phyloP scores from a whole-genome alignment of 1,140 invertebrate genomes.

The Ephestia elutella region DNA sequence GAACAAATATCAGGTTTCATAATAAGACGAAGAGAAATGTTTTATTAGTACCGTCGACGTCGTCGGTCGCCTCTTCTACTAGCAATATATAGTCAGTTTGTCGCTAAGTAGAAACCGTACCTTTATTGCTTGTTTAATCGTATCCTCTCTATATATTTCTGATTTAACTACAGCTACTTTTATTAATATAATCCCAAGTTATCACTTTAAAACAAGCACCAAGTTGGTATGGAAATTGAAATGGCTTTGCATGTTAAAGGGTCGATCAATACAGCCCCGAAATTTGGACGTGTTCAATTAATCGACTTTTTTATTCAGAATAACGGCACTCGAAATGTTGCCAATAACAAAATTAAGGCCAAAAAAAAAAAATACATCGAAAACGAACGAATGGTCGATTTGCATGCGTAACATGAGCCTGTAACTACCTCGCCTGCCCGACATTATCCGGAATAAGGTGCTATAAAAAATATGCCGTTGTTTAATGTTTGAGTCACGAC shows the following conservation, averaged over 20 bases:
- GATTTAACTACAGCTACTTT: too few species aligned
- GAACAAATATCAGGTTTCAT: conserved; percentile 35
- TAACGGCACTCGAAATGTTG: conserved; percentile 29
- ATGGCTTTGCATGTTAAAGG: background rate
- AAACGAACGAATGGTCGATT: conserved; percentile 36
- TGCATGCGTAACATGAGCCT: conserved; percentile 47
- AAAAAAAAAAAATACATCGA: conserved; percentile 20
- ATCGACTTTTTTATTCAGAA: conserved; percentile 10
- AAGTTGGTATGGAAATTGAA: background rate
- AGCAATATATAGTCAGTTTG: conserved; percentile 32
- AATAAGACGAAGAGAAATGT: conserved; percentile 36
- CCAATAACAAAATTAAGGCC: conserved; percentile 44
- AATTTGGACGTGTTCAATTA: conserved; percentile 10
- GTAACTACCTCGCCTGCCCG: conserved; percentile 35
- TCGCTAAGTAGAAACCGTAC: conserved; percentile 27
- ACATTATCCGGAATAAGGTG: conserved; percentile 44
- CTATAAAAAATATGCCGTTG: conserved; percentile 39
- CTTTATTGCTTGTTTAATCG: conserved; percentile 34
- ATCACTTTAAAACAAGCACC: background rate
- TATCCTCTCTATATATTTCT: conserved; percentile 8
- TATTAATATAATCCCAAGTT: background rate
- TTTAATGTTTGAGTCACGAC: conserved; percentile 23
- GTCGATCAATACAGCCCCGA: background rate
- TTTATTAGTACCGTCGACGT: conserved; percentile 27
- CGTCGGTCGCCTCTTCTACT: conserved; percentile 22